Evolutionary conservation across 2,888 invertebrate genomes (phyloP).

Genomic region (Lasioglossum leucozonium): DNA sequence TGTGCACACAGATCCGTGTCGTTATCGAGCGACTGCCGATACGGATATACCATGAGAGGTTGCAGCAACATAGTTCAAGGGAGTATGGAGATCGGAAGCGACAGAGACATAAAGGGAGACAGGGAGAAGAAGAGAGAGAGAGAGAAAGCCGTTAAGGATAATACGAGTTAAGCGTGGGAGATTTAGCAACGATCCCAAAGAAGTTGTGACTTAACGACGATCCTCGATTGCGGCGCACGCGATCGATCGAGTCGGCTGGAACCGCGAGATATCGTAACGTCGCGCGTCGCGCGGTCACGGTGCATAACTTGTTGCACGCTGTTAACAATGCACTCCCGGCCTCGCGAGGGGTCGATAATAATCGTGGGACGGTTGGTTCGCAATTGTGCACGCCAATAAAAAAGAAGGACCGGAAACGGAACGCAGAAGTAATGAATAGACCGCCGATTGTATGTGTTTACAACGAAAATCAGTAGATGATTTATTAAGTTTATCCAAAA

Average conservation of each 20-base stretch:
- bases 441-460: not conserved
- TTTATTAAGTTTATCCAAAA: too few species aligned
- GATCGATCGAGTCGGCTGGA: slow-evolving; percentile 10
- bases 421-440: not conserved
- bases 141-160: not conserved
- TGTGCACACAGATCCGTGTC: slow-evolving; percentile 27
- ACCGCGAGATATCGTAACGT: slow-evolving; percentile 12
- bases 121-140: not conserved
- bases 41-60: not conserved
- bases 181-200: not conserved
- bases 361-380: slow-evolving; percentile 15
- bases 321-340: slow-evolving; percentile 27
- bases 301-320: slow-evolving; percentile 42
- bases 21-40: slow-evolving; percentile 4
- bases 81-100: not conserved
- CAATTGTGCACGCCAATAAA: slow-evolving; percentile 15
- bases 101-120: not conserved
- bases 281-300: slow-evolving; percentile 3
- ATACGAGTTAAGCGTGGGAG: not conserved
- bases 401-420: not conserved
- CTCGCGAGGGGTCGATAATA: slow-evolving; percentile 24
- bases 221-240: not conserved
- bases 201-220: not conserved
- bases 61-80: not conserved
- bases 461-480: not conserved